Conservation (phyloP, 2,797 vertebrate species). For the Tenualosa thibaudeaui region DNA sequence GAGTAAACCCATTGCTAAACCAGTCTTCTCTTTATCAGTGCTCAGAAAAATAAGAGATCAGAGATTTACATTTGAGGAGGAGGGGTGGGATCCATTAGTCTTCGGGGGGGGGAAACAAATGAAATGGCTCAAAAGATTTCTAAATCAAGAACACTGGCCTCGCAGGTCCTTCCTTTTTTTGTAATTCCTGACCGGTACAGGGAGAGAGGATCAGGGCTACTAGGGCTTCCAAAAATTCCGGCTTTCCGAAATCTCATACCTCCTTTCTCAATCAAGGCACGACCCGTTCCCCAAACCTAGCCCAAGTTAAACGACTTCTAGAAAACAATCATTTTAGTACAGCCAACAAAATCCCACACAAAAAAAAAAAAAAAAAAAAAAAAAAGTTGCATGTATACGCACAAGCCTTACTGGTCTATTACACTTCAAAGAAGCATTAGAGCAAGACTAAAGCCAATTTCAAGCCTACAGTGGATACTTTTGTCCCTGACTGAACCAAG, state of each 20-base stretch:
- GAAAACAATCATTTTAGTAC: not conserved
- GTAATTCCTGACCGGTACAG: not conserved
- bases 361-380: conserved; percentile 6
- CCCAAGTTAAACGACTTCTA: not conserved
- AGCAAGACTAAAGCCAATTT: not conserved
- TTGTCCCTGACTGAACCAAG: conserved; percentile 26
- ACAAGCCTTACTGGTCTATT: not conserved
- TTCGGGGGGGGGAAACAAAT: too few relatives aligned
- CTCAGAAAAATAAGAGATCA: not conserved
- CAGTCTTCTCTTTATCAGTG: not conserved
- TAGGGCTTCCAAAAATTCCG: not conserved
- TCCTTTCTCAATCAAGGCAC: conserved; percentile 33
- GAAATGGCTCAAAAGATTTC: not conserved
- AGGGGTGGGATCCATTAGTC: not conserved
- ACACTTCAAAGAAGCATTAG: not conserved
- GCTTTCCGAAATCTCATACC: not conserved
- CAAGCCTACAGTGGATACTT: conserved; percentile 9
- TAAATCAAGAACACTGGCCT: conserved; percentile 32
- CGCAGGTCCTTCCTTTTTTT: conserved; percentile 10
- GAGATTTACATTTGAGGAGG: not conserved
- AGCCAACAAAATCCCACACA: too few relatives aligned
- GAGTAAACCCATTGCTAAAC: not conserved
- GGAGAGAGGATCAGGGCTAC: conserved; percentile 23
- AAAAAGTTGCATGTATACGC: not conserved
- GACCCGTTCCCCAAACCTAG: not conserved